Conservation (phyloP, 2,113 vertebrate species). For the Zosterops japonicus region DNA sequence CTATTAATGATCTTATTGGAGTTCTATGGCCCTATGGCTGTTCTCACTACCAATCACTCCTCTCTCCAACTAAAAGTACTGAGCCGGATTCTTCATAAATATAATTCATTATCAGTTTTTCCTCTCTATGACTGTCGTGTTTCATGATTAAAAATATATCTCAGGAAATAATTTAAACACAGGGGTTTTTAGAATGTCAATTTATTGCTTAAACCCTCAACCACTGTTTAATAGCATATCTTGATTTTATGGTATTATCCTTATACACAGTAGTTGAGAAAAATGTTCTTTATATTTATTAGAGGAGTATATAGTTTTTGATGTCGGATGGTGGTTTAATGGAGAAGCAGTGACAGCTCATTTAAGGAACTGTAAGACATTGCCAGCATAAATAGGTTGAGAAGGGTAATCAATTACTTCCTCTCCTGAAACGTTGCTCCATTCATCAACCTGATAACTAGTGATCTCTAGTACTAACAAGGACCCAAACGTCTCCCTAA, state of each 20-base stretch:
- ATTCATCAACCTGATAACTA: neutral
- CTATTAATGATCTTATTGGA: neutral
- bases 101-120: conserved; percentile 19
- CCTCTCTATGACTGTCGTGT: neutral
- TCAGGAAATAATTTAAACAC: conserved; percentile 22
- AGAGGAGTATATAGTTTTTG: neutral
- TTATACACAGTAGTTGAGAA: neutral
- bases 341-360: conserved; percentile 6
- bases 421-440: neutral
- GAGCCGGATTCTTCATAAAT: conserved; percentile 1
- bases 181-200: neutral
- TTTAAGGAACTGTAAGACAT: neutral
- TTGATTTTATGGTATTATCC: conserved; percentile 13
- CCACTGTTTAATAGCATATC: neutral
- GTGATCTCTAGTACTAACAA: neutral
- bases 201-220: conserved; percentile 30
- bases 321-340: conserved; percentile 34
- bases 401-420: conserved; percentile 23
- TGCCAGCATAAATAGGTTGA: neutral
- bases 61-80: neutral
- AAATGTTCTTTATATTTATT: neutral
- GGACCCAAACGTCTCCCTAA: neutral
- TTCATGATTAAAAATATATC: conserved; percentile 29
- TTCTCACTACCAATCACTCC: neutral
- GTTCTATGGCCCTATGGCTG: neutral